Conservation (phyloP, 2,113 vertebrate species). For the Hippocampus comes region DNA sequence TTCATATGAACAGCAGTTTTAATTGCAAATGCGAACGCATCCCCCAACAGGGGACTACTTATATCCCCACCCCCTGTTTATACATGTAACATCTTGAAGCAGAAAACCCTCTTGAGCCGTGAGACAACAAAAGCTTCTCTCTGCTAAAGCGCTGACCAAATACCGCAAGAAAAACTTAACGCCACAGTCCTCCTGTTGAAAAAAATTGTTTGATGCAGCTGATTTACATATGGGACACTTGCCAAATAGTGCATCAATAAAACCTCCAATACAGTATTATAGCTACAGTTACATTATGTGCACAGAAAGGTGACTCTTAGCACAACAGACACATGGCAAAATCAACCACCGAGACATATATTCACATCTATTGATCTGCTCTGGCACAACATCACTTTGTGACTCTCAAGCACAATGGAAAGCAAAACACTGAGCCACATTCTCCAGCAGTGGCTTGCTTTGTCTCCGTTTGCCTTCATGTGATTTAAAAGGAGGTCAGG, state of each 20-base stretch:
- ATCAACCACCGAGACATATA: not conserved
- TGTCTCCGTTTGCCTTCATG: constrained; percentile 57
- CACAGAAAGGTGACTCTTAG: constrained; percentile 18
- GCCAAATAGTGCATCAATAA: constrained; percentile 37
- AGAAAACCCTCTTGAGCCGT: constrained; percentile 10
- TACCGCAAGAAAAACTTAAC: constrained; percentile 52
- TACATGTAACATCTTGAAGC: not conserved
- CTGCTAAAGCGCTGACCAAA: constrained; percentile 56
- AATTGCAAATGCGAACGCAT: not conserved
- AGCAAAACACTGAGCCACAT: constrained; percentile 42
- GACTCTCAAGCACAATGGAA: not conserved
- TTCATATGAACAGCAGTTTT: not conserved
- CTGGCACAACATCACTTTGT: constrained; percentile 2
- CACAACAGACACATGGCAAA: not conserved
- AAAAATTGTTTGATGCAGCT: constrained; percentile 36
- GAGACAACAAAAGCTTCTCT: constrained; percentile 44
- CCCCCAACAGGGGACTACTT: not conserved
- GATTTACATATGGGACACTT: constrained; percentile 45
- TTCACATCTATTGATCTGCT: not conserved
- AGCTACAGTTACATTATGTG: constrained; percentile 26
- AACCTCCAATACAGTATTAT: constrained; percentile 25
- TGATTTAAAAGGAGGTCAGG: constrained; percentile 63
- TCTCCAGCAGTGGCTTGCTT: constrained; percentile 60
- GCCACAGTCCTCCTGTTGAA: constrained; percentile 41
- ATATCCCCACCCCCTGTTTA: not conserved